Base-by-base conservation (phyloP, 2,113 vertebrate species). In the Ammospiza caudacuta region DNA sequence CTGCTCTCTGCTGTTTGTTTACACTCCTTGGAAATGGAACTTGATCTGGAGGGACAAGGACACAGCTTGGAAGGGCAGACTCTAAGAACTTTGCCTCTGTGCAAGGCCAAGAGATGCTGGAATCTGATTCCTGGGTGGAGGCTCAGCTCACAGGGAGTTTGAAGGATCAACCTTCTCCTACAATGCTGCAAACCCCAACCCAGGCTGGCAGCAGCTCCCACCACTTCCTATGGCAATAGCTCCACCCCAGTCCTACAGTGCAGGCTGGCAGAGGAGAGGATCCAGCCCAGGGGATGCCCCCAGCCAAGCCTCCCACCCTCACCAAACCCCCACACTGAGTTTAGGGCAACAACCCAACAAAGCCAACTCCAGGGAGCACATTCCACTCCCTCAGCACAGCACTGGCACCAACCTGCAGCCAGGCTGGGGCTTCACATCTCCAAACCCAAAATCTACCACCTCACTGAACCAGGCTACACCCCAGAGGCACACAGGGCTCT, bases 241-340 rank as follows among this genome's bases (percentile, higher is more conserved):
- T 44, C 12, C 6, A 4, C 5, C 2, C 3, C 64, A 82, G 76
- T 17, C 73, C 66, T 3, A 13, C 3, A 1, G 2, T 46, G 62
- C 39, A 78, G 52, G 51, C 6, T 80, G 47, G 37, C 14, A 72
- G 37, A 83, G 57, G 17, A 39, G 57, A 0, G 4, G 33, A 68
- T 51, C 12, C 54, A 69, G 35, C 33, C 31, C 68, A 46, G 25
- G 63, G 62, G 57, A 54, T n/a, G 8, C 6, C 25, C 69, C 9
- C 22, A 29, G 35, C 11, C 3, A 0, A 0, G 59, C 29, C 19
- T 67, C 44, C 16, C 28, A 57, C 9, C 12, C 61, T 19, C 44
- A 61, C 31, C 43, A 41, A 80, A 43, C 27, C 4, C 18, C 4
- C 18, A 19, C 17, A 11, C 12, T 1, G 4, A 13, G 24, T 47